A percentile compares a stretch with the other conserved stretches of the same genome.
phyloP scores from a whole-genome alignment of 2,888 invertebrate genomes.

The Barypeithes pellucidus region DNA sequence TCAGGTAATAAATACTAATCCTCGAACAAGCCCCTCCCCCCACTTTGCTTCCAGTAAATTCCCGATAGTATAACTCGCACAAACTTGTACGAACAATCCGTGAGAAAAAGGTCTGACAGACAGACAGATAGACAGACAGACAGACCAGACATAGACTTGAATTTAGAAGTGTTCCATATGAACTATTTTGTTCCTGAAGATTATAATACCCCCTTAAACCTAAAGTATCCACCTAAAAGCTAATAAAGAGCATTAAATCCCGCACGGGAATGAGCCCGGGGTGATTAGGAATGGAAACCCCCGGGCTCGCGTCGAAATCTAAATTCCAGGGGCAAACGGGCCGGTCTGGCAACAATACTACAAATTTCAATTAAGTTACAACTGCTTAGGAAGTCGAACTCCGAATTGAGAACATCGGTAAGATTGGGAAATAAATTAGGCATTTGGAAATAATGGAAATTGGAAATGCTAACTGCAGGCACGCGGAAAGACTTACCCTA shows the following conservation, averaged over 20 bases:
- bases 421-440: not conserved
- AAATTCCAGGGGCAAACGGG: constrained; percentile 17
- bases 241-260: constrained; percentile 25
- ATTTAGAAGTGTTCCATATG: too few relatives aligned
- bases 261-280: not conserved
- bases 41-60: too few relatives aligned
- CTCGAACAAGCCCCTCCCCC: too few relatives aligned
- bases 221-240: not conserved
- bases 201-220: not conserved
- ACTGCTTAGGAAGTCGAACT: constrained; percentile 19
- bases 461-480: too few relatives aligned
- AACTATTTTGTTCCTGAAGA: too few relatives aligned
- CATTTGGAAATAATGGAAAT: not conserved
- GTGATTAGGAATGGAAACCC: constrained; percentile 22
- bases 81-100: too few relatives aligned
- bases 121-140: too few relatives aligned
- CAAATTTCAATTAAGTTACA: constrained; percentile 37
- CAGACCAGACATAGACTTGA: too few relatives aligned
- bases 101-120: too few relatives aligned
- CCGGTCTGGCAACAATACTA: constrained; percentile 23
- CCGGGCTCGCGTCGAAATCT: constrained; percentile 3
- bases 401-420: constrained; percentile 12
- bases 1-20: too few relatives aligned
- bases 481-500: too few relatives aligned
- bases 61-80: too few relatives aligned